Percentiles rank a stretch among this genome's conserved stretches.
Conservation (phyloP, 2,888 invertebrate species). For the Cantharis rustica region DNA sequence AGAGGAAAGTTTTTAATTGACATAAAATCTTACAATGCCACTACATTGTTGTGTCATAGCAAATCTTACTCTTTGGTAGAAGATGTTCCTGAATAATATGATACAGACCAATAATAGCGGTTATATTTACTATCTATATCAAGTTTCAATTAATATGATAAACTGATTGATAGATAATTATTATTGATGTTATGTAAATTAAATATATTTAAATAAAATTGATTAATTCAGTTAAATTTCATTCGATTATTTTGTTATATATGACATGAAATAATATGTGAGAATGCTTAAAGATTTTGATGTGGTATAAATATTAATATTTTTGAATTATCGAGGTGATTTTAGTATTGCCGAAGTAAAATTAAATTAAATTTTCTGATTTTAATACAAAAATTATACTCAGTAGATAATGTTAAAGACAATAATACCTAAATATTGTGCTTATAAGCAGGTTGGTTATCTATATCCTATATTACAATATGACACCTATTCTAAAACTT, state of each 20-base stretch:
- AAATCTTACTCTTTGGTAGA: conserved; percentile 12
- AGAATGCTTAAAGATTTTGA: neutral
- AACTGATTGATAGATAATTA: neutral
- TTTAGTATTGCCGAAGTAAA: neutral
- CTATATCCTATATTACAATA: neutral
- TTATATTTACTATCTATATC: neutral
- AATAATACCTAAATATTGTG: neutral
- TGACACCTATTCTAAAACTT: neutral
- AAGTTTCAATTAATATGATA: neutral
- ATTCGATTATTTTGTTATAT: neutral
- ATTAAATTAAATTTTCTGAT: neutral
- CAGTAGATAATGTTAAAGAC: neutral
- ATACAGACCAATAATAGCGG: neutral
- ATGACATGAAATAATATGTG: neutral
- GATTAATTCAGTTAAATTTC: neutral
- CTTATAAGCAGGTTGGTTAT: neutral
- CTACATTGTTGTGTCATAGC: conserved; percentile 5
- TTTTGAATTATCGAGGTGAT: neutral
- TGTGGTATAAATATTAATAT: neutral
- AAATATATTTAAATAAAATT: neutral
- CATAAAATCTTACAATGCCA: conserved; percentile 11
- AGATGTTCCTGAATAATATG: neutral
- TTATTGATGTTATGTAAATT: neutral
- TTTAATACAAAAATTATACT: neutral
- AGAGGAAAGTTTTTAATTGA: conserved; percentile 21